phyloP scores from a whole-genome alignment of 1,140 invertebrate genomes.

The Nasonia giraulti region DNA sequence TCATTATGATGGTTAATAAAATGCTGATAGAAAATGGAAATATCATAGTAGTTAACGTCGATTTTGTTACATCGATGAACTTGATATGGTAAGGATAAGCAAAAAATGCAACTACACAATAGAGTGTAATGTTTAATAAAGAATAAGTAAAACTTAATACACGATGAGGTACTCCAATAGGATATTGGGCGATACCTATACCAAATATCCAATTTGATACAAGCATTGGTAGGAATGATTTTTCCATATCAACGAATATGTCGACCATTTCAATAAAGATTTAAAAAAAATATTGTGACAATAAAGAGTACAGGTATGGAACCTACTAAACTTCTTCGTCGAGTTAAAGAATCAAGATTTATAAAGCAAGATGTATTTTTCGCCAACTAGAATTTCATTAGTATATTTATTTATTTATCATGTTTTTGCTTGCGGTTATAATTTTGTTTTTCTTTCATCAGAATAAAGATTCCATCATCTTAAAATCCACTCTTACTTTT shows the following conservation, averaged over 20 bases:
- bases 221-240: neutral
- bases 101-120: neutral
- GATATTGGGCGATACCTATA: conserved; percentile 45
- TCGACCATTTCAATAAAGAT: neutral
- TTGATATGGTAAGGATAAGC: neutral
- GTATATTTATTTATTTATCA: too few species aligned
- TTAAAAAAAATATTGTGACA: neutral
- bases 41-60: neutral
- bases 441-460: too few species aligned
- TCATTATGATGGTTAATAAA: neutral
- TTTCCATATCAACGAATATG: neutral
- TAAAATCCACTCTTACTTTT: too few species aligned
- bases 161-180: neutral
- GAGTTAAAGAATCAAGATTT: neutral
- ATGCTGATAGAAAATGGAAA: neutral
- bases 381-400: too few species aligned
- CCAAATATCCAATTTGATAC: conserved; percentile 45
- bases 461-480: too few species aligned
- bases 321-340: neutral
- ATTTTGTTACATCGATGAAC: neutral
- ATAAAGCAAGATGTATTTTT: too few species aligned
- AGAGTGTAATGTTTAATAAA: neutral
- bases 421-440: too few species aligned
- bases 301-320: neutral
- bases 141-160: conserved; percentile 37